These are phyloP conservation scores for Nesidiocoris tenuis DNA, from an alignment of 2,888 invertebrate genomes.

Conservation along the genomic window DNA sequence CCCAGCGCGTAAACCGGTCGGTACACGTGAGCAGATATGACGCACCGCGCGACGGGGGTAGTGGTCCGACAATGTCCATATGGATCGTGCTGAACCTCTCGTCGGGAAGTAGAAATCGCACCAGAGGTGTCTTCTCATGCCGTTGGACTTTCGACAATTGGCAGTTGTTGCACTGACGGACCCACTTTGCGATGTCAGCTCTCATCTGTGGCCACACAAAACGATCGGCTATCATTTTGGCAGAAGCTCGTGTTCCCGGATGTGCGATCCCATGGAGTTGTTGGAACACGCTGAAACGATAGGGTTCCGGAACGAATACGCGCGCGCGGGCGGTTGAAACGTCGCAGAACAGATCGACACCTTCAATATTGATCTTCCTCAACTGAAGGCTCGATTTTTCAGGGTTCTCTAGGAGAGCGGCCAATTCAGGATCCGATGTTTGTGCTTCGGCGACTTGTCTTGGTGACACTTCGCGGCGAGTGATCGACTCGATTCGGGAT, in stretches of 20 bases:
- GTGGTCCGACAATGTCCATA: slow-evolving; percentile 11
- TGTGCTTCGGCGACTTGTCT: not conserved
- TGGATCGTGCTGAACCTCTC: slow-evolving; percentile 4
- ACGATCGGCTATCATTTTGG: slow-evolving; percentile 11
- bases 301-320: slow-evolving; percentile 19
- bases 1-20: slow-evolving; percentile 23
- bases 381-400: not conserved
- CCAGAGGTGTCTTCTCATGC: slow-evolving; percentile 17
- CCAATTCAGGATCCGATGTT: not conserved
- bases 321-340: slow-evolving; percentile 9
- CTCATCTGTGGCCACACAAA: slow-evolving; percentile 27
- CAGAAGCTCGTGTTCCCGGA: slow-evolving; percentile 6
- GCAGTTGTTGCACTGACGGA: slow-evolving; percentile 10
- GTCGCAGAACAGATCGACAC: slow-evolving; percentile 9
- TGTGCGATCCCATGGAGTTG: slow-evolving; percentile 23
- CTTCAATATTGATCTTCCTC: not conserved
- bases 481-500: slow-evolving; percentile 3
- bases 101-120: slow-evolving; percentile 7
- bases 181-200: slow-evolving; percentile 11
- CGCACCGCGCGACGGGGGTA: slow-evolving; percentile 1
- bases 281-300: slow-evolving; percentile 11
- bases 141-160: slow-evolving; percentile 54
- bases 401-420: not conserved
- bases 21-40: slow-evolving; percentile 13
- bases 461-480: slow-evolving; percentile 6